Evolutionary conservation across 2,113 vertebrate genomes (phyloP).

Genomic region (Colaptes auratus): DNA sequence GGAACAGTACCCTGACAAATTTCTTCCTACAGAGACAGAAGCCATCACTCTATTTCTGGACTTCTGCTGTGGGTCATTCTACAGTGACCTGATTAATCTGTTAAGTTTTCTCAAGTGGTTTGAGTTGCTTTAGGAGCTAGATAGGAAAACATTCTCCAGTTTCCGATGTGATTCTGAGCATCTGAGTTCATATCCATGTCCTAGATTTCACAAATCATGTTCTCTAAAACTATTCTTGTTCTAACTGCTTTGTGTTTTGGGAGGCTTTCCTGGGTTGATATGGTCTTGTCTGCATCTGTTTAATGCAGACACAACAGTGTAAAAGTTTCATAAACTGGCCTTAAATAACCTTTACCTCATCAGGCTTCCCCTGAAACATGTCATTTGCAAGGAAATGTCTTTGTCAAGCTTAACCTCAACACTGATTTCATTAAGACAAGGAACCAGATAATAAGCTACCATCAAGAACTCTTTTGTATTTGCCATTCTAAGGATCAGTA

Average conservation of each 20-base stretch:
- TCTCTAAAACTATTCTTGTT: neutral
- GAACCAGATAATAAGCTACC: neutral
- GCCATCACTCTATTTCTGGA: neutral
- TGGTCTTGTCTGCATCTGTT: neutral
- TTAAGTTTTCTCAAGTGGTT: neutral
- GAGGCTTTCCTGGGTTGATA: neutral
- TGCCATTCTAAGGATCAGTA: neutral
- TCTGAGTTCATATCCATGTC: neutral
- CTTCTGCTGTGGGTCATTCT: neutral
- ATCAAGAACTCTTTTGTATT: neutral
- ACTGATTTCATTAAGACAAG: neutral
- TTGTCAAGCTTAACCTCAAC: neutral
- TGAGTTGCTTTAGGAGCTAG: neutral
- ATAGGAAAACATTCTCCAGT: neutral
- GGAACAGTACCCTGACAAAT: neutral
- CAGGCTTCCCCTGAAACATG: neutral
- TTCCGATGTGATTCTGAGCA: neutral
- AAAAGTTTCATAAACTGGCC: neutral
- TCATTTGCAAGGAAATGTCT: neutral
- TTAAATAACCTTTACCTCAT: neutral
- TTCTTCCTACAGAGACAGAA: neutral
- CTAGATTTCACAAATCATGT: neutral
- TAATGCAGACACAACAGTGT: neutral
- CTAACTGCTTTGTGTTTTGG: neutral
- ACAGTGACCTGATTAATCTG: neutral